Evolutionary conservation across 2,113 vertebrate genomes (phyloP), one percentile per base, ranked within the genome.

Genomic region (human): DNA sequence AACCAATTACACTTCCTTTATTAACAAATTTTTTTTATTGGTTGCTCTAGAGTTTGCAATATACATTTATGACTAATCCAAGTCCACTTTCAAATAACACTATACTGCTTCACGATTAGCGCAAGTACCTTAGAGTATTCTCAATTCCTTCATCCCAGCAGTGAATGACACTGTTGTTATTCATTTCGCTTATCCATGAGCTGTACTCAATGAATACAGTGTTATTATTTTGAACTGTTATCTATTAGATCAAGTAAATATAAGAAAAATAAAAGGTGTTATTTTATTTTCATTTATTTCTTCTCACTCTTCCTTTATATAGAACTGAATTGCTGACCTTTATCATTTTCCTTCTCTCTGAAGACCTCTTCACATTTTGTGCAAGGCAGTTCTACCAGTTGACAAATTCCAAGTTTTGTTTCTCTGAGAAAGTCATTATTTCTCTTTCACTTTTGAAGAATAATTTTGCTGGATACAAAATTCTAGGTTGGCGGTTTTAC

Each of bases 1-100:
- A 64, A 83, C 30, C 75, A 88, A 75, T 68, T 94, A 90, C 11
- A 87, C n/a, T 79, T 90, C 68, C 40, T 93, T 94, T 40, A 86
- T 64, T 64, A 64, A 64, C 30, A 64, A 64, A 64, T 45, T 45
- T 45, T 45, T 90, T 95, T 68, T 59, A 91, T 70, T 91, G 48
- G 48, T 73, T 78, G 88, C 14, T 22, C 35, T 55, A 84, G 8
- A 79, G 45, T 76, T 89, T 90, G 50, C 66, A 94, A 61, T 38
- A 59, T 45, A 79, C 30, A 78, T 72, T 78, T 94, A 93, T 52
- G 43, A 80, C 40, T 68, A 80, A 79, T 73, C 14, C 17, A 95
- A 84, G 35, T 81, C 57, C 14, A 83, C 22, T 88, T 90, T 79
- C 35, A 78, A 82, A 23, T 48, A 90, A 84, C 48, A 82, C 20